Evolutionary conservation across 2,888 invertebrate species (phyloP).

Genomic region (Thera britannica): DNA sequence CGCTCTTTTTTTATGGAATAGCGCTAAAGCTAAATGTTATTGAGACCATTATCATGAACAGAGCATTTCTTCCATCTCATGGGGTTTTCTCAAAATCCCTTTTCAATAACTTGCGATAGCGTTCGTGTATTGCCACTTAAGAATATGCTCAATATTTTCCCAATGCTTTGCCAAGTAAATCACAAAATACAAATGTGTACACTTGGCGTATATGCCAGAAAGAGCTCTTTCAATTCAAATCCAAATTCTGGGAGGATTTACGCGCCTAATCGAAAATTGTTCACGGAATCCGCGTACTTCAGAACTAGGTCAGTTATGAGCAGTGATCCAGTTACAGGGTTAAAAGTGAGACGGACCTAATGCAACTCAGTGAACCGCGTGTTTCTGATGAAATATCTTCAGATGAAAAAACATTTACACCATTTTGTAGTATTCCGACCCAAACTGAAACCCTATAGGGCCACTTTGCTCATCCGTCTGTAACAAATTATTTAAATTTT

Average conservation of each 20-base stretch:
- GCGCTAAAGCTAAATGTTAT: constrained; percentile 34
- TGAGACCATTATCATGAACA: constrained; percentile 30
- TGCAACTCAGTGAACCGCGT: not conserved
- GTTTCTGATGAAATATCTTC: not conserved
- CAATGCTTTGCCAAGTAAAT: constrained; percentile 28
- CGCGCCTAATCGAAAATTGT: constrained; percentile 43
- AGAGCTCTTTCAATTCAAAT: constrained; percentile 38
- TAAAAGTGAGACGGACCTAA: constrained; percentile 4
- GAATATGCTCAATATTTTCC: constrained; percentile 35
- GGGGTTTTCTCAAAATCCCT: constrained; percentile 36
- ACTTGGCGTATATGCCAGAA: constrained; percentile 37
- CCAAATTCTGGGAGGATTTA: constrained; percentile 40
- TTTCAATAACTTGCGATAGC: constrained; percentile 37
- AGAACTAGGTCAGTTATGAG: constrained; percentile 40
- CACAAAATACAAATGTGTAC: constrained; percentile 41
- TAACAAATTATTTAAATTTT: too few relatives aligned
- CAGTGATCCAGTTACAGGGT: constrained; percentile 28
- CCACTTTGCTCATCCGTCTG: too few relatives aligned
- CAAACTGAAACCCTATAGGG: too few relatives aligned
- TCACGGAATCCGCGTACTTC: constrained; percentile 36
- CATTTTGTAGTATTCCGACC: too few relatives aligned
- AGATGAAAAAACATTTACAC: not conserved
- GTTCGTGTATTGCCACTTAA: constrained; percentile 33
- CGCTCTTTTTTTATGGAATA: constrained; percentile 29
- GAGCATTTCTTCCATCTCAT: constrained; percentile 37